phyloP scores from a whole-genome alignment of 2,888 invertebrate species.

The Carabus problematicus region DNA sequence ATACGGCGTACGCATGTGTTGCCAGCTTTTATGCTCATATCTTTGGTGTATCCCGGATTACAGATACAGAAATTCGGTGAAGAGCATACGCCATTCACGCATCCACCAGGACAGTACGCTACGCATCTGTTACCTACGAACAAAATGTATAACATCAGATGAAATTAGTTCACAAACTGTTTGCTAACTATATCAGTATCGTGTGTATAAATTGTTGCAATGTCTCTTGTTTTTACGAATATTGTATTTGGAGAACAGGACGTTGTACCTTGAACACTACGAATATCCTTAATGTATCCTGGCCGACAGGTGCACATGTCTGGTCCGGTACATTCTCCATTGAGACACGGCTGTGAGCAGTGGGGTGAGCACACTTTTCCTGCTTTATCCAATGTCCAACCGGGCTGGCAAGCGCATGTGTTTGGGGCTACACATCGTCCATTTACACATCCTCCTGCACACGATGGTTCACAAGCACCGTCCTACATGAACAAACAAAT shows the following conservation, averaged over 20 bases:
- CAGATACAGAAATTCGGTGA: conserved; percentile 79
- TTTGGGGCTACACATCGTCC: conserved; percentile 64
- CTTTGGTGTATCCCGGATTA: conserved; percentile 71
- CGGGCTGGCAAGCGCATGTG: conserved; percentile 63
- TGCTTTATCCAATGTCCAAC: conserved; percentile 56
- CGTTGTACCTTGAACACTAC: conserved; percentile 19
- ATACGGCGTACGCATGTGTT: conserved; percentile 67
- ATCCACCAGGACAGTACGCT: conserved; percentile 72
- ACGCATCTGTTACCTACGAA: conserved; percentile 58
- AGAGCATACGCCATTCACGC: conserved; percentile 75
- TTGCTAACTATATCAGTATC: not conserved
- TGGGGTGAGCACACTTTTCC: conserved; percentile 56
- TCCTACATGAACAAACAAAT: conserved; percentile 40
- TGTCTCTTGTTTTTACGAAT: not conserved
- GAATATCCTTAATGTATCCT: conserved; percentile 57
- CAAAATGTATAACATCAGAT: not conserved
- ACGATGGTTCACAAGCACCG: conserved; percentile 55
- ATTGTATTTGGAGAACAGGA: not conserved
- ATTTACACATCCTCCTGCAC: conserved; percentile 60
- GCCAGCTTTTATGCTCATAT: conserved; percentile 68
- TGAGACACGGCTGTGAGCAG: conserved; percentile 64
- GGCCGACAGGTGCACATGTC: conserved; percentile 57
- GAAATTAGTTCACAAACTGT: not conserved
- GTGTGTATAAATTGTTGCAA: not conserved
- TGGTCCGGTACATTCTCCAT: conserved; percentile 58